These are phyloP conservation scores for Varanus salvator DNA, from an alignment of 2,113 vertebrate genomes.

Conservation along the genomic window DNA sequence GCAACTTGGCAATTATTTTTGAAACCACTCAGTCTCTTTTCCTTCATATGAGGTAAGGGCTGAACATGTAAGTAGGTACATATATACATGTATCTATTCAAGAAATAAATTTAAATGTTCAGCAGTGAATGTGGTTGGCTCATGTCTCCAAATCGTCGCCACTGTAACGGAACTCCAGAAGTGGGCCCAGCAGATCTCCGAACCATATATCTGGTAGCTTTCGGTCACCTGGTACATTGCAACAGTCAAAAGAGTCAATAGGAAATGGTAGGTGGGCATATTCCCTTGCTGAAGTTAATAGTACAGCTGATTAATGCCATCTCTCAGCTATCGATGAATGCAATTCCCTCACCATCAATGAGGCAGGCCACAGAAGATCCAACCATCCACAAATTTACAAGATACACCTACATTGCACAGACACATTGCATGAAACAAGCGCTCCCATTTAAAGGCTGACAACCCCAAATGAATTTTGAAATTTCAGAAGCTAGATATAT, in stretches of 20 bases:
- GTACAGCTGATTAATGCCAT: not conserved
- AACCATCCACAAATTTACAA: not conserved
- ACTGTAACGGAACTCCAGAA: too few relatives aligned
- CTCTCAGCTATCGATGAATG: not conserved
- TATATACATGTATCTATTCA: not conserved
- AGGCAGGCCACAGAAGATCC: not conserved
- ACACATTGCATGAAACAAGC: too few relatives aligned
- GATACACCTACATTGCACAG: too few relatives aligned
- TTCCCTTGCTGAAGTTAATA: not conserved
- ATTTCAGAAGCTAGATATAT: not conserved
- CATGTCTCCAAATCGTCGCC: not conserved
- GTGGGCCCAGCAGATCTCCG: too few relatives aligned
- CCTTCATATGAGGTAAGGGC: fast-evolving
- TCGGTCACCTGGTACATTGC: too few relatives aligned
- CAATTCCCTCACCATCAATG: not conserved
- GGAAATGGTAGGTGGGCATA: not conserved
- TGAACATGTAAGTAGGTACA: not conserved
- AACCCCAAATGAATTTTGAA: not conserved
- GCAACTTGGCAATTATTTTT: not conserved
- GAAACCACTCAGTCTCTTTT: not conserved
- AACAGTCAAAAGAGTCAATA: not conserved
- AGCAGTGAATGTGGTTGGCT: not conserved
- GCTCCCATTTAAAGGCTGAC: not conserved
- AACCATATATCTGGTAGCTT: too few relatives aligned
- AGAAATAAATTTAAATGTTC: not conserved